Evolutionary conservation across 2,113 vertebrate species (phyloP).

Genomic region (Boulengeromyrus knoepffleri): DNA sequence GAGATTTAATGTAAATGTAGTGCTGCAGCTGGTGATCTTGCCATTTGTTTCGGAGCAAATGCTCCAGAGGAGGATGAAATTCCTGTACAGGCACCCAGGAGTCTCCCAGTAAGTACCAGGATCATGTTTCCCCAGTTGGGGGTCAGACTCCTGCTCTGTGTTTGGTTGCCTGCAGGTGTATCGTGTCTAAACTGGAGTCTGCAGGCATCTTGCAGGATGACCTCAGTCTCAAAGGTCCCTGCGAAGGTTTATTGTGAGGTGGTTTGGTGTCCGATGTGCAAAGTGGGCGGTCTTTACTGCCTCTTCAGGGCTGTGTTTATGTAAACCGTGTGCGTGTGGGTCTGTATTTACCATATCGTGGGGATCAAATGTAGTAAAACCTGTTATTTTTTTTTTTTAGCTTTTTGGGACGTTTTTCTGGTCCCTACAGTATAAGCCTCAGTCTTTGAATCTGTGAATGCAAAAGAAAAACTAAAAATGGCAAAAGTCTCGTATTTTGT

Average conservation of each 20-base stretch:
- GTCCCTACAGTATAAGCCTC: not conserved
- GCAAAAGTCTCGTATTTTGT: not conserved
- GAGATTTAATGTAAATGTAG: not conserved
- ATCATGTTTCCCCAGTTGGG: not conserved
- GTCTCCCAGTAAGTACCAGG: not conserved
- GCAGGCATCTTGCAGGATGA: not conserved
- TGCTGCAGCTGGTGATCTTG: not conserved
- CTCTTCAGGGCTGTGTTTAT: not conserved
- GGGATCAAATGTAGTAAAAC: not conserved
- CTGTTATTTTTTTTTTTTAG: not conserved
- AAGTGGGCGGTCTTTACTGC: not conserved
- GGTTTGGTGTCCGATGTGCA: not conserved
- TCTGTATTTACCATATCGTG: not conserved
- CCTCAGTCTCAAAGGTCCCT: not conserved
- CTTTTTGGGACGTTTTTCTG: not conserved
- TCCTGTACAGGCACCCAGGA: not conserved
- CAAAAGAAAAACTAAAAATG: not conserved
- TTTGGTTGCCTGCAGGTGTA: not conserved
- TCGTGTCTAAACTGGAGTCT: not conserved
- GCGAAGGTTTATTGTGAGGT: not conserved
- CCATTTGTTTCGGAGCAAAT: not conserved
- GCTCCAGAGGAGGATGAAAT: not conserved
- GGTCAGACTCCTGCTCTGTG: not conserved
- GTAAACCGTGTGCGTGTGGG: not conserved
- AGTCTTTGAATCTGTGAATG: not conserved